Percentiles rank a stretch among this genome's conserved stretches.
Conservation (phyloP, 2,113 vertebrate genomes). For the Oxygymnocypris stewartii region DNA sequence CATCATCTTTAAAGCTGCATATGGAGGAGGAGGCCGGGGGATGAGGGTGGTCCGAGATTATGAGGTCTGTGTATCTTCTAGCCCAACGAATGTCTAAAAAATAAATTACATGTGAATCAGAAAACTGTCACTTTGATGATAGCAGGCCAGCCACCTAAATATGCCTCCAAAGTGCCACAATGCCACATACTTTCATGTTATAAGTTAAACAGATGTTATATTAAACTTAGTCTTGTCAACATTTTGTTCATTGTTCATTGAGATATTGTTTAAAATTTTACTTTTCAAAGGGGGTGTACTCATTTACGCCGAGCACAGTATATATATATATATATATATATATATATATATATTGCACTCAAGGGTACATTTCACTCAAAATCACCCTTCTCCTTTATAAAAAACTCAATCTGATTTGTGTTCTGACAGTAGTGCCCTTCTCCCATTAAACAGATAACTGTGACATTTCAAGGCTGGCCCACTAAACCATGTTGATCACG, state of each 20-base stretch:
- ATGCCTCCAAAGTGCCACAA: neutral
- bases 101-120: neutral
- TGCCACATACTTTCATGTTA: too few relatives aligned
- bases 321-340: too few relatives aligned
- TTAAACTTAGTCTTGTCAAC: too few relatives aligned
- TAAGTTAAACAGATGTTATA: too few relatives aligned
- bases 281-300: too few relatives aligned
- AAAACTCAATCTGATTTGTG: neutral
- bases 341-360: too few relatives aligned
- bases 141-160: neutral
- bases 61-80: slow-evolving; percentile 67
- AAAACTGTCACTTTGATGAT: neutral
- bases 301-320: too few relatives aligned
- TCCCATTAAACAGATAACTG: neutral
- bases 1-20: slow-evolving; percentile 84
- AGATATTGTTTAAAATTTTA: too few relatives aligned
- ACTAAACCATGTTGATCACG: neutral
- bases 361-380: neutral
- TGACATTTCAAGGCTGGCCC: neutral
- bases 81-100: neutral
- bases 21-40: slow-evolving; percentile 80
- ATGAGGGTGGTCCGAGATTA: slow-evolving; percentile 81
- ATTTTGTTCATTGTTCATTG: too few relatives aligned
- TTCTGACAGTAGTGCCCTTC: neutral
- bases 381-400: neutral